These are phyloP conservation scores for Argynnis bischoffii DNA, from an alignment of 2,888 invertebrate genomes.

Conservation along the genomic window DNA sequence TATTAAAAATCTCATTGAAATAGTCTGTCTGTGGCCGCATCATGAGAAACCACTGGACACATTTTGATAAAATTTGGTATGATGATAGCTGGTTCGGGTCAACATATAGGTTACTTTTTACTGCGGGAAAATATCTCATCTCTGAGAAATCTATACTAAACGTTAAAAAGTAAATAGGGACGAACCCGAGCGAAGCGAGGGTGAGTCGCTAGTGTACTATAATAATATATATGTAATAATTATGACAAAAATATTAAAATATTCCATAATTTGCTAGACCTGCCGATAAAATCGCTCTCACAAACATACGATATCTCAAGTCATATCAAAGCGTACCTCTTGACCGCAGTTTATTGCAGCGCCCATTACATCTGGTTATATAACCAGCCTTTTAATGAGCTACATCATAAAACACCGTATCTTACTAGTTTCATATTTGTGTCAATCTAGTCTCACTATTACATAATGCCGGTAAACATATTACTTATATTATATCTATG, in stretches of 20 bases:
- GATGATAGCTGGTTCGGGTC: too few relatives aligned
- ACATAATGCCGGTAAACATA: constrained; percentile 10
- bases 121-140: too few relatives aligned
- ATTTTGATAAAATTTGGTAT: too few relatives aligned
- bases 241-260: neutral
- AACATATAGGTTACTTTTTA: too few relatives aligned
- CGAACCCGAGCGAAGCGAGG: too few relatives aligned
- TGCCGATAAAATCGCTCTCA: neutral
- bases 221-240: too few relatives aligned
- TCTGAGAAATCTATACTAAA: too few relatives aligned
- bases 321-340: constrained; percentile 19
- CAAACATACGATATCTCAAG: constrained; percentile 9
- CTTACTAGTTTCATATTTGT: constrained; percentile 4
- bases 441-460: constrained; percentile 1
- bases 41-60: too few relatives aligned
- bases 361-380: constrained; percentile 21
- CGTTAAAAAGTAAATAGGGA: too few relatives aligned
- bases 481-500: neutral
- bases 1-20: too few relatives aligned
- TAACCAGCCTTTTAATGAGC: constrained; percentile 18
- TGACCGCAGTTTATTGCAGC: constrained; percentile 16
- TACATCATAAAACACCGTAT: constrained; percentile 11
- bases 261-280: neutral
- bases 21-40: too few relatives aligned
- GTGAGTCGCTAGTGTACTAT: too few relatives aligned